Evolutionary conservation across 2,888 invertebrate species (phyloP).

Genomic region (Hyppa rectilinea): DNA sequence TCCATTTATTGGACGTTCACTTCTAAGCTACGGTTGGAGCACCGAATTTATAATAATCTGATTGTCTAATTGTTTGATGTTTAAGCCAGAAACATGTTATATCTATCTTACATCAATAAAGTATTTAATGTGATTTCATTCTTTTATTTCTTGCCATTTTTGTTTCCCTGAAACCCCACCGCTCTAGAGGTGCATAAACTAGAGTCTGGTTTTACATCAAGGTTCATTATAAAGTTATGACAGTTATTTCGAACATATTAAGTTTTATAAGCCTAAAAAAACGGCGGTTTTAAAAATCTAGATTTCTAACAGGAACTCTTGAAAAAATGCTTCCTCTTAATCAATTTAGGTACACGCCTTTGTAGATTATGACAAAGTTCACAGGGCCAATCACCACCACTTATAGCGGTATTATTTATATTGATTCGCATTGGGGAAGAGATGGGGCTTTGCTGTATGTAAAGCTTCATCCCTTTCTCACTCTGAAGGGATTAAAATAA

Average conservation of each 20-base stretch:
- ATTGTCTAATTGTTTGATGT: constrained; percentile 63
- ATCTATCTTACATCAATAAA: constrained; percentile 57
- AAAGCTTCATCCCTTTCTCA: too few relatives aligned
- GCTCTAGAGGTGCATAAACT: neutral
- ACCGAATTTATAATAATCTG: constrained; percentile 26
- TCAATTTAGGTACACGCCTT: neutral
- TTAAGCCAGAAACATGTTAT: constrained; percentile 71
- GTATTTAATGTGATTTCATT: constrained; percentile 39
- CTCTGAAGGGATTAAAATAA: too few relatives aligned
- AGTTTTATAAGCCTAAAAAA: too few relatives aligned
- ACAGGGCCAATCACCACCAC: too few relatives aligned
- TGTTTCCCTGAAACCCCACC: neutral
- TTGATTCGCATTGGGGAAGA: too few relatives aligned
- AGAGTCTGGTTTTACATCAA: neutral
- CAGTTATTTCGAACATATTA: too few relatives aligned
- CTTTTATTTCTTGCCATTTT: constrained; percentile 25
- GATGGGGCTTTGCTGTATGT: too few relatives aligned
- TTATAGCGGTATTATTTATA: too few relatives aligned
- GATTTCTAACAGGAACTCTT: neutral
- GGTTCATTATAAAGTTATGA: too few relatives aligned
- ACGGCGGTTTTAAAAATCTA: constrained; percentile 13
- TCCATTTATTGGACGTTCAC: constrained; percentile 16
- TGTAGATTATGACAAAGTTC: neutral
- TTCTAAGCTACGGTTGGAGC: constrained; percentile 25
- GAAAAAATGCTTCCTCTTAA: neutral